These are phyloP conservation scores for Mormyrops boulengeri DNA, from an alignment of 2,797 vertebrate species.

Conservation along the genomic window DNA sequence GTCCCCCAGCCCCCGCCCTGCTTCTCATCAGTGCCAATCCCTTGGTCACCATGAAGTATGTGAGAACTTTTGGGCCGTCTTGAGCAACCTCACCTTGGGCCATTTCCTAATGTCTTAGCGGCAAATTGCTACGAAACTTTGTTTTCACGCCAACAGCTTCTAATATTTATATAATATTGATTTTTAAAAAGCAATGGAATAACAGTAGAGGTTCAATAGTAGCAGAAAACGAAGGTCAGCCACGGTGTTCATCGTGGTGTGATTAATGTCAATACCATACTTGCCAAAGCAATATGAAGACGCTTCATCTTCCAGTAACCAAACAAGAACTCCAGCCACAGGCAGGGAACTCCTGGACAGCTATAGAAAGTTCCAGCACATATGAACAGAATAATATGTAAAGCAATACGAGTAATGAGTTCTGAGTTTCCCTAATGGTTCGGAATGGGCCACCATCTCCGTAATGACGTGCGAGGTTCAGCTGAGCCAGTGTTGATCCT, in stretches of 20 bases:
- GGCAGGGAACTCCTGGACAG: background rate
- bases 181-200: background rate
- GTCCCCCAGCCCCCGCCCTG: conserved; percentile 19
- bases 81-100: background rate
- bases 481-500: conserved; percentile 8
- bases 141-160: background rate
- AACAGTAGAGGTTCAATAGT: background rate
- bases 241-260: background rate
- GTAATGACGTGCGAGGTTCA: background rate
- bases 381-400: background rate
- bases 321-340: background rate
- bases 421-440: background rate
- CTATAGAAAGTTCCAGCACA: conserved; percentile 3
- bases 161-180: background rate
- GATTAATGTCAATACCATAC: background rate
- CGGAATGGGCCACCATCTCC: background rate
- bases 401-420: conserved; percentile 2
- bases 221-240: background rate
- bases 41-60: background rate
- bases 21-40: conserved; percentile 27
- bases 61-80: background rate
- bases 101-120: background rate
- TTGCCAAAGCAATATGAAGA: background rate
- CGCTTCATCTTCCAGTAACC: background rate
- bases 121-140: background rate